Conservation (phyloP, 1,140 invertebrate genomes). For the Aethina tumida region DNA sequence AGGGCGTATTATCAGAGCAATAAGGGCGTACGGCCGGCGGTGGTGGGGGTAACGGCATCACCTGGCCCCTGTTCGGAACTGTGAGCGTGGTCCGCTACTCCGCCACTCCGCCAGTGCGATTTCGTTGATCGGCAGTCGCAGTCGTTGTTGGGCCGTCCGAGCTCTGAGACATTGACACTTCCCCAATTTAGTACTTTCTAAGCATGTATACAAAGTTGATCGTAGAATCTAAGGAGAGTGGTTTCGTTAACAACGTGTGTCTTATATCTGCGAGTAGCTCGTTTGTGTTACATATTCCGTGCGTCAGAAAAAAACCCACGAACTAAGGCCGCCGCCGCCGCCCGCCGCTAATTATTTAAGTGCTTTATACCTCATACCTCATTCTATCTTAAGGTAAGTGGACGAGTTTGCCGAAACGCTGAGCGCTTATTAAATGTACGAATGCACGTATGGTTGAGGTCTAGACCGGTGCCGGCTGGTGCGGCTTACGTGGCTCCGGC, state of each 20-base stretch:
- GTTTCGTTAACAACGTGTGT: constrained; percentile 29
- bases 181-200: constrained; percentile 22
- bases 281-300: constrained; percentile 34
- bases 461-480: too few relatives aligned
- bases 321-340: constrained; percentile 20
- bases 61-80: too few relatives aligned
- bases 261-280: constrained; percentile 25
- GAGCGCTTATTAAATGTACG: too few relatives aligned
- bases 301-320: constrained; percentile 36
- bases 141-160: constrained; percentile 20
- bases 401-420: too few relatives aligned
- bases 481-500: too few relatives aligned
- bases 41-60: too few relatives aligned
- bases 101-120: too few relatives aligned
- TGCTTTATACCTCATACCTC: constrained; percentile 29
- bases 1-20: too few relatives aligned
- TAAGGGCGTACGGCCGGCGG: too few relatives aligned
- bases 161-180: constrained; percentile 19
- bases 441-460: too few relatives aligned
- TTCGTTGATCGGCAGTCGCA: too few relatives aligned
- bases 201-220: constrained; percentile 37
- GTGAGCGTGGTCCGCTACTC: too few relatives aligned
- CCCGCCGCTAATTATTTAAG: constrained; percentile 12
- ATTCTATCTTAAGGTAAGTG: constrained; percentile 20
- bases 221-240: constrained; percentile 33